Evolutionary conservation across 2,888 invertebrate genomes (phyloP), one percentile per base, ranked within the genome.

Genomic region (Cartodere bifasciata): DNA sequence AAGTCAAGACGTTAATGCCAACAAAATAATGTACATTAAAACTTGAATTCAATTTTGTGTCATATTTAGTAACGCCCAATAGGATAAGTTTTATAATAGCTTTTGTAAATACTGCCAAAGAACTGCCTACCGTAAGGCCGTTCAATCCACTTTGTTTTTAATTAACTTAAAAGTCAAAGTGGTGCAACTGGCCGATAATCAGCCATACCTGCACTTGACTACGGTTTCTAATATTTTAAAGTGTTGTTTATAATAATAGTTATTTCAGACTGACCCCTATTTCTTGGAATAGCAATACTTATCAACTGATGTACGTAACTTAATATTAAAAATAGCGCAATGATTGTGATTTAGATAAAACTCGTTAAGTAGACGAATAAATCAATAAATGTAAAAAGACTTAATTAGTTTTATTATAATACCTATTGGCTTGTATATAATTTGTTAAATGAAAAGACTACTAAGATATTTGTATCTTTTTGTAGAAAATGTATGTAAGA

Each of bases 201-300:
- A n/a, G n/a, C n/a, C n/a, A n/a, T n/a, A n/a, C n/a, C n/a, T n/a
- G n/a, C n/a, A n/a, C n/a, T n/a, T n/a, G n/a, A n/a, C n/a, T n/a
- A n/a, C n/a, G n/a, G n/a, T n/a, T n/a, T n/a, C n/a, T n/a, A n/a
- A n/a, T n/a, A n/a, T n/a, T n/a, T n/a, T n/a, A n/a, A n/a, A n/a
- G n/a, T n/a, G n/a, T n/a, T n/a, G n/a, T n/a, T n/a, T n/a, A n/a
- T n/a, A n/a, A n/a, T n/a, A n/a, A n/a, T n/a, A n/a, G n/a, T n/a
- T n/a, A n/a, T n/a, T n/a, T n/a, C n/a, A n/a, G n/a, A n/a, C n/a
- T n/a, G n/a, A n/a, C n/a, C n/a, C n/a, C n/a, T n/a, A 45, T 43
- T 46, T 44, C 45, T 48, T 50, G 52, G 51, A 52, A 52, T 52
- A 52, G 46, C 43, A 37, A 37, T 33, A 29, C 33, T 36, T 40